Conservation (phyloP, 1,140 invertebrate species). For the Cyphomyrmex costatus region DNA sequence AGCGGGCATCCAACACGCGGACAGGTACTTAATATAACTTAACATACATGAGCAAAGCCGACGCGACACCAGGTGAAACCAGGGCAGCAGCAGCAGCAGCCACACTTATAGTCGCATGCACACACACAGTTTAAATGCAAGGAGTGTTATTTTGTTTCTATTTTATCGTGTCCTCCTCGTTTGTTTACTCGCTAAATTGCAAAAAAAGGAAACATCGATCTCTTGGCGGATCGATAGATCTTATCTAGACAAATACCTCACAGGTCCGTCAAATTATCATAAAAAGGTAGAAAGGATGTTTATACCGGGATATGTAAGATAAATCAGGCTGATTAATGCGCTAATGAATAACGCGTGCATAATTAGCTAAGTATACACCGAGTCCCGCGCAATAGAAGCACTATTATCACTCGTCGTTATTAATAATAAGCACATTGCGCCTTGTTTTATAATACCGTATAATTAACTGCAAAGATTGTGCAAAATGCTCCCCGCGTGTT, state of each 20-base stretch:
- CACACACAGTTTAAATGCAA: not conserved
- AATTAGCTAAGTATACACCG: constrained; percentile 17
- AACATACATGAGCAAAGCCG: not conserved
- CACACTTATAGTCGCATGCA: not conserved
- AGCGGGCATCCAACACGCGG: constrained; percentile 32
- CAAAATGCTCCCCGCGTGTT: not conserved
- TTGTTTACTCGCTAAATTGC: not conserved
- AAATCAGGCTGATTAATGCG: constrained; percentile 30
- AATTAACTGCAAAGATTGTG: constrained; percentile 34
- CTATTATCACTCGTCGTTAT: constrained; percentile 24
- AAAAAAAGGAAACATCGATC: not conserved
- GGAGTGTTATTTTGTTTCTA: not conserved
- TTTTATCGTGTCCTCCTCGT: not conserved
- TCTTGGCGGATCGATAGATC: constrained; percentile 10
- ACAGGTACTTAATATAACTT: constrained; percentile 38
- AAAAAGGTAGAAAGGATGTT: not conserved
- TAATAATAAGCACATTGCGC: constrained; percentile 21
- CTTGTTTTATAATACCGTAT: constrained; percentile 1
- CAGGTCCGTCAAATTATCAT: constrained; percentile 13
- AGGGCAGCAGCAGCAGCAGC: not conserved
- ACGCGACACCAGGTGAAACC: constrained; percentile 2
- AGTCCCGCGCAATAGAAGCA: not conserved
- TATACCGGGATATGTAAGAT: not conserved
- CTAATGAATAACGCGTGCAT: constrained; percentile 9
- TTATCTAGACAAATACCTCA: not conserved